Evolutionary conservation across 1,140 invertebrate genomes (phyloP), one percentile per base, ranked within the genome.

Genomic region (Radopholus similis): DNA sequence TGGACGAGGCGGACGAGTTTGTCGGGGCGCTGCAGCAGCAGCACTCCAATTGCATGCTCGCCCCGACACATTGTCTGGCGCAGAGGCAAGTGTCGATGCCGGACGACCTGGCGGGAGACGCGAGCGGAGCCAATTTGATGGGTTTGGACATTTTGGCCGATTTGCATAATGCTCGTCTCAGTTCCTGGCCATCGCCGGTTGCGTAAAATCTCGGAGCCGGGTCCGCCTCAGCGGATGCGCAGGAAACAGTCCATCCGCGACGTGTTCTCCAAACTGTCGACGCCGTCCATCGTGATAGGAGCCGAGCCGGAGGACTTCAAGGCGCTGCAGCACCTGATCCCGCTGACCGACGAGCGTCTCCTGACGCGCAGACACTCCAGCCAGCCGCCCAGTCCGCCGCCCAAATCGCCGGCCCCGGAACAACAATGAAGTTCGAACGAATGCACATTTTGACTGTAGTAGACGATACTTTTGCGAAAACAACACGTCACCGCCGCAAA

Each of bases 241-340:
- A 54, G 51, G 35, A 62, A 62, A 13, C 40, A 62, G 40, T 62
- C 59, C 23, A 62, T 62, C 40, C 42, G 40, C 28, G 32, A 26
- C 34, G 40, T 62, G 42, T 62, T 62, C 2, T 49, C 30, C 21
- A 62, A 49, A 8, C 35, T 62, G 26, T 62, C 59, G 1, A 62
- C 59, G 0, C 59, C 59, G 32, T 62, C 59, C n/a, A 62, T 62
- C 30, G 59, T 62, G 32, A 62, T 62, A 11, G 59, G 59, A 3
- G 59, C 59, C 30, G 59, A 62, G 40, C 40, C 38, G 5, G 21
- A 62, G n/a, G 49, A 62, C 49, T 62, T 62, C 23, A 32, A 32
- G 18, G 21, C 59, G 30, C 9, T 62, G 6, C 59, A 62, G 4
- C 59, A 62, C 30, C 47, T 62, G n/a, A 62, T 62, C 18, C 59